Percentiles rank a stretch among this genome's conserved stretches.
Conservation (phyloP, 2,113 vertebrate genomes). For the Nipponia nippon region DNA sequence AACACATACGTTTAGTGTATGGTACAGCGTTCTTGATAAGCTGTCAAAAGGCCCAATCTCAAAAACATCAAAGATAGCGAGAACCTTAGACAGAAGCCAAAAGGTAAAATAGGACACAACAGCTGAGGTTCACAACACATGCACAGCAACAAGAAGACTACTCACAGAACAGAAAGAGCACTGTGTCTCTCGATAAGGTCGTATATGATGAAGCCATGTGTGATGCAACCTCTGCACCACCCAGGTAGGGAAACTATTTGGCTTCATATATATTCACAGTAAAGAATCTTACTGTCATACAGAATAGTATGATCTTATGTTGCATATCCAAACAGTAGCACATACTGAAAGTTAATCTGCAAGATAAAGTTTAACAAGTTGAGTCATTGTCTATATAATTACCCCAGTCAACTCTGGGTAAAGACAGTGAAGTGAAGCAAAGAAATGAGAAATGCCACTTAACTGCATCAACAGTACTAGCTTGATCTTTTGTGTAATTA, state of each 20-base stretch:
- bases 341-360: background rate
- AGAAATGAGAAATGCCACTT: background rate
- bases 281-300: background rate
- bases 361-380: background rate
- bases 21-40: background rate
- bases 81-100: background rate
- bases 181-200: background rate
- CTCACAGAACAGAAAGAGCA: background rate
- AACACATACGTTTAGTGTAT: background rate
- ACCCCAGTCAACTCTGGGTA: background rate
- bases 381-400: background rate
- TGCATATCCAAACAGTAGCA: background rate
- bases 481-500: background rate
- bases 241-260: background rate
- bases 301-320: background rate
- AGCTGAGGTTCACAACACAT: background rate
- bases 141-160: background rate
- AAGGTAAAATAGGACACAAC: background rate
- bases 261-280: background rate
- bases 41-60: background rate
- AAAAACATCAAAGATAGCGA: background rate
- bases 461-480: background rate
- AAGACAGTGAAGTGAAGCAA: background rate
- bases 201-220: fast-evolving
- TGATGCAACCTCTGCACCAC: background rate